A percentile compares a stretch with the other conserved stretches of the same genome.
Evolutionary conservation across 2,888 invertebrate genomes (phyloP).

Genomic region (Augiades crinisus): DNA sequence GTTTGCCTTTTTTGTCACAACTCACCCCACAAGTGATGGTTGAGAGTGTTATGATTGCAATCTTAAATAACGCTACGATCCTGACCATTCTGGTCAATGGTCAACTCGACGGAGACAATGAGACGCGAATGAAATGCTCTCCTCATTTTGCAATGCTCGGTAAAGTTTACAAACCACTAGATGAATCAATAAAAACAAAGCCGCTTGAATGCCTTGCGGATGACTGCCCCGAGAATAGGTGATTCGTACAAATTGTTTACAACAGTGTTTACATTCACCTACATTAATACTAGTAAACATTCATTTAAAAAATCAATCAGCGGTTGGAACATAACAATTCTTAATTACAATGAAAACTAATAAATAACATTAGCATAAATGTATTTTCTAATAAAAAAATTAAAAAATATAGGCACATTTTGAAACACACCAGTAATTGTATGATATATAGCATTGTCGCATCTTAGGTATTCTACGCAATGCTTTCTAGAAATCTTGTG

Average conservation of each 20-base stretch:
- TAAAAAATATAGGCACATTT: too few species aligned
- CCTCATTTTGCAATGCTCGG: slow-evolving; percentile 41
- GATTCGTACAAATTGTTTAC: slow-evolving; percentile 45
- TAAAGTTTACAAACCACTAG: slow-evolving; percentile 51
- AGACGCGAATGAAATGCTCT: slow-evolving; percentile 7
- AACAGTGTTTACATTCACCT: slow-evolving; percentile 39
- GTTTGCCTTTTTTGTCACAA: slow-evolving; percentile 36
- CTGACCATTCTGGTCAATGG: slow-evolving; percentile 15
- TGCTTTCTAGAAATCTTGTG: too few species aligned
- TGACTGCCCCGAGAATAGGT: slow-evolving; percentile 38
- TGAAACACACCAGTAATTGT: too few species aligned
- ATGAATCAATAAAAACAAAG: slow-evolving; percentile 51
- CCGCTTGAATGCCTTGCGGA: slow-evolving; percentile 40
- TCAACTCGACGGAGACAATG: slow-evolving; percentile 3
- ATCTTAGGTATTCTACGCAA: too few species aligned
- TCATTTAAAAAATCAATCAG: neutral
- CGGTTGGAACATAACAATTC: too few species aligned
- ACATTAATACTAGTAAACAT: neutral
- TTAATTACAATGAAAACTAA: too few species aligned
- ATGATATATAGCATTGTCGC: too few species aligned
- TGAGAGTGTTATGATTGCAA: slow-evolving; percentile 3
- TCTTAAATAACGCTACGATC: neutral
- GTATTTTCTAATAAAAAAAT: too few species aligned
- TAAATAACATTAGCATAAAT: too few species aligned
- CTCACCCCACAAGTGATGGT: slow-evolving; percentile 1